A percentile compares a stretch with the other conserved stretches of the same genome.
Conservation (phyloP, 2,888 invertebrate species). For the Drosophila subquinaria region DNA sequence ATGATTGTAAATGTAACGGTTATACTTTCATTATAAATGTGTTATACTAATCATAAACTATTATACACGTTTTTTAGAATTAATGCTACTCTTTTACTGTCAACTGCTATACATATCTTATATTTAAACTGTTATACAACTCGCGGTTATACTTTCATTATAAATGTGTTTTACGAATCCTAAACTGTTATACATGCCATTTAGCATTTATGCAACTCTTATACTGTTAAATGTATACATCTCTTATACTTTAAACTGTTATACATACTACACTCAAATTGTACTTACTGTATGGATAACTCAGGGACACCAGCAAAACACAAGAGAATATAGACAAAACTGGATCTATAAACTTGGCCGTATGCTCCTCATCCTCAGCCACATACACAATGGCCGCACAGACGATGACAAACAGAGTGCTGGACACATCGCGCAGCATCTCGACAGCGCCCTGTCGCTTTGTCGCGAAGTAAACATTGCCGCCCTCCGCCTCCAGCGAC, state of each 20-base stretch:
- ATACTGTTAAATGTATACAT: background rate
- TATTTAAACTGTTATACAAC: too few relatives aligned
- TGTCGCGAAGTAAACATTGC: constrained; percentile 74
- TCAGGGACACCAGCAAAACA: constrained; percentile 89
- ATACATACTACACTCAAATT: background rate
- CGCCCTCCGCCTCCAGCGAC: constrained; percentile 68
- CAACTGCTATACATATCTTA: background rate
- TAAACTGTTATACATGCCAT: background rate
- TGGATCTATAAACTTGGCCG: constrained; percentile 91
- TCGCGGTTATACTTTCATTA: background rate
- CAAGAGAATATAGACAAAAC: constrained; percentile 91
- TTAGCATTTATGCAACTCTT: too few relatives aligned
- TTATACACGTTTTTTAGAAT: background rate
- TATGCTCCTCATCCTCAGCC: constrained; percentile 86
- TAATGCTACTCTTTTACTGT: background rate
- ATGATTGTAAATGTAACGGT: constrained; percentile 60
- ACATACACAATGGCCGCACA: constrained; percentile 88
- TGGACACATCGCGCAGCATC: constrained; percentile 88
- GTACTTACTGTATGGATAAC: constrained; percentile 92
- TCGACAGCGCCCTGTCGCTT: constrained; percentile 88
- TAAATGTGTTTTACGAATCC: constrained; percentile 4
- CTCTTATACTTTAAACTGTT: background rate
- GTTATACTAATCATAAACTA: background rate
- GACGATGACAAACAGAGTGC: constrained; percentile 91
- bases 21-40: background rate